Conservation (phyloP, 2,113 vertebrate genomes). For the Cinclus mexicanus region DNA sequence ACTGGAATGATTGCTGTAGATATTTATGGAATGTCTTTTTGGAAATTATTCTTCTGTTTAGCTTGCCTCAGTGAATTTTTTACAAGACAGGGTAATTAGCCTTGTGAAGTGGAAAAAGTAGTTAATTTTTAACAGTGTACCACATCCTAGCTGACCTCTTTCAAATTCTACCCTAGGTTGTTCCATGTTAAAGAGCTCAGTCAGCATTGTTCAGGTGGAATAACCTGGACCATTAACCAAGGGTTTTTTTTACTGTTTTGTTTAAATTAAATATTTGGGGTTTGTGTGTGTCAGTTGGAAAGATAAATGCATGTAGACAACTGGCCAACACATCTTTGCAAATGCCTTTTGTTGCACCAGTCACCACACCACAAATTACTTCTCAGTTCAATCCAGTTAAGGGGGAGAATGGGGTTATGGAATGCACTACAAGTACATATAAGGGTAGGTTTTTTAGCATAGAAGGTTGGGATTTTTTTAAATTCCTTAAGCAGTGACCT, state of each 20-base stretch:
- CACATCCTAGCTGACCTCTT: background rate
- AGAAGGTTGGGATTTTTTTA: background rate
- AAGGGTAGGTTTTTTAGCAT: background rate
- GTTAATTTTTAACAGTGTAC: background rate
- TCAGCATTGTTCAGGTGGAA: background rate
- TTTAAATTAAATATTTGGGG: background rate
- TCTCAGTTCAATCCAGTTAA: background rate
- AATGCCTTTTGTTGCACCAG: background rate
- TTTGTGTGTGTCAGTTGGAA: background rate
- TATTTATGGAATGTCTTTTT: background rate
- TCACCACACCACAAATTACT: background rate
- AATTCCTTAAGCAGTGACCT: background rate
- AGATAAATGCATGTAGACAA: background rate
- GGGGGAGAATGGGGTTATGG: background rate
- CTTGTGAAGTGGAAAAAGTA: background rate
- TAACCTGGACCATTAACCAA: background rate
- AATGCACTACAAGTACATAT: background rate
- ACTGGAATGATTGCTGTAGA: background rate
- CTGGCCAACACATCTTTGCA: background rate
- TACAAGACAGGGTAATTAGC: background rate
- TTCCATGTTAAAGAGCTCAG: background rate
- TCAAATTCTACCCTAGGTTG: background rate
- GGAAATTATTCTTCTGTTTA: background rate
- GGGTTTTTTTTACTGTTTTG: background rate
- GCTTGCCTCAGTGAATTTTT: background rate